Evolutionary conservation across 37 sponge, comb jelly and placozoan species (phyloP), one percentile per base, ranked within the genome.

Genomic region (Cliona cf. orientalis): DNA sequence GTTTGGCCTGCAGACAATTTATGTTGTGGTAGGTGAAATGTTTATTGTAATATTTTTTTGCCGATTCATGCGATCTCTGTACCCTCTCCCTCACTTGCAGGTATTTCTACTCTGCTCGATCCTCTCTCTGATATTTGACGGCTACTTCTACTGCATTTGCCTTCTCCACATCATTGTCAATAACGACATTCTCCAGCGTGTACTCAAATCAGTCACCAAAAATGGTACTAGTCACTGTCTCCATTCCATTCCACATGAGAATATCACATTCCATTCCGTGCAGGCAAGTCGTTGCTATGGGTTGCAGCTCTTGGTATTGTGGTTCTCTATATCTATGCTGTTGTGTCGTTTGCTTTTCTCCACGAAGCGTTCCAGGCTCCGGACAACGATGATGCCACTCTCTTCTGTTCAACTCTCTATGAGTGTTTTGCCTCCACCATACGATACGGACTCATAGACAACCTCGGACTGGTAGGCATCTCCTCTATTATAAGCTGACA

Each of bases 61-160:
- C n/a, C n/a, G n/a, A n/a, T n/a, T n/a, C n/a, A n/a, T n/a, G n/a
- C n/a, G n/a, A n/a, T n/a, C n/a, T n/a, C n/a, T n/a, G n/a, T n/a
- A n/a, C n/a, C n/a, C n/a, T n/a, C n/a, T n/a, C n/a, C n/a, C n/a
- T n/a, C n/a, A n/a, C n/a, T n/a, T n/a, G n/a, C n/a, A 65, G 41
- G 46, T 78, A 14, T 83, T 89, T 33, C 59, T 90, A 33, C 6
- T 74, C 31, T 79, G 69, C 31, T 90, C 90, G 35, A 49, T 84
- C n/a, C 78, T 89, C 22, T 85, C 90, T 2, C 72, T 92, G 25
- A 44, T 56, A 4, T 89, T 89, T 76, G 38, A 46, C 19, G 96
- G 96, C 58, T 95, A 92, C 86, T 89, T 95, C 86, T 95, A 90
- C 87, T 83, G 82, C 42, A 43, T 92, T 46, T 92, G 89, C 80